Percentiles rank a stretch among this genome's conserved stretches.
Evolutionary conservation across 2,888 invertebrate genomes (phyloP).

Genomic region (Trisateles emortualis): DNA sequence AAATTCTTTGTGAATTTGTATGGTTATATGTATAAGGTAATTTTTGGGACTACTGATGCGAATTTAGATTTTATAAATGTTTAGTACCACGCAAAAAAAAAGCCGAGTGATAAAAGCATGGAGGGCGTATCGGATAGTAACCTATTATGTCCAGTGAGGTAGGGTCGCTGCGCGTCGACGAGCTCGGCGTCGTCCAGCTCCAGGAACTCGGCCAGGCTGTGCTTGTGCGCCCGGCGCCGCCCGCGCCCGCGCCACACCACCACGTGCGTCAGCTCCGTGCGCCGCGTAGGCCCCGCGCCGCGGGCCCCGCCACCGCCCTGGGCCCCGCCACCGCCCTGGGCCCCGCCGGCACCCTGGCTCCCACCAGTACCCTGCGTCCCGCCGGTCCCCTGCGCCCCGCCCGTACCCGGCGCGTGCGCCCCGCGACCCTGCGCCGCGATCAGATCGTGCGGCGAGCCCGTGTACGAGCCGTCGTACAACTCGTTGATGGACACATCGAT

Average conservation of each 20-base stretch:
- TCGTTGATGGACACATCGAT: conserved; percentile 98
- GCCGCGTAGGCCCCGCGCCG: conserved; percentile 92
- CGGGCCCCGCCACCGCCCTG: conserved; percentile 86
- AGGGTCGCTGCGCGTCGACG: conserved; percentile 93
- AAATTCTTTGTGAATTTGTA: too few relatives aligned
- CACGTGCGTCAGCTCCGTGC: conserved; percentile 83
- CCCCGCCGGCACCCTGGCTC: conserved; percentile 86
- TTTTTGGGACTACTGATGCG: too few relatives aligned
- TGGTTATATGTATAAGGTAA: too few relatives aligned
- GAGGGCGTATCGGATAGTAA: too few relatives aligned
- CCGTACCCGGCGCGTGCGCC: conserved; percentile 89
- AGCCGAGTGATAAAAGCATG: too few relatives aligned
- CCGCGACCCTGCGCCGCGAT: conserved; percentile 91
- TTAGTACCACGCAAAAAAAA: too few relatives aligned
- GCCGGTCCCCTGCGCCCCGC: conserved; percentile 61
- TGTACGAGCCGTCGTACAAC: conserved; percentile 97
- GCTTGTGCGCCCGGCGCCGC: conserved; percentile 89
- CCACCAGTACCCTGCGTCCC: conserved; percentile 84
- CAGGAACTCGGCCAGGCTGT: conserved; percentile 95
- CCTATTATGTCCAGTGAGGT: conserved; percentile 96
- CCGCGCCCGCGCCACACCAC: conserved; percentile 85
- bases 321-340: too few relatives aligned
- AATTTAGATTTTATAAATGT: too few relatives aligned
- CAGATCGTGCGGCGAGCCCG: conserved; percentile 96
- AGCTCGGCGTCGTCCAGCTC: conserved; percentile 94